Conservation (phyloP, 1,140 invertebrate species). For the Eulimnadia texana region DNA sequence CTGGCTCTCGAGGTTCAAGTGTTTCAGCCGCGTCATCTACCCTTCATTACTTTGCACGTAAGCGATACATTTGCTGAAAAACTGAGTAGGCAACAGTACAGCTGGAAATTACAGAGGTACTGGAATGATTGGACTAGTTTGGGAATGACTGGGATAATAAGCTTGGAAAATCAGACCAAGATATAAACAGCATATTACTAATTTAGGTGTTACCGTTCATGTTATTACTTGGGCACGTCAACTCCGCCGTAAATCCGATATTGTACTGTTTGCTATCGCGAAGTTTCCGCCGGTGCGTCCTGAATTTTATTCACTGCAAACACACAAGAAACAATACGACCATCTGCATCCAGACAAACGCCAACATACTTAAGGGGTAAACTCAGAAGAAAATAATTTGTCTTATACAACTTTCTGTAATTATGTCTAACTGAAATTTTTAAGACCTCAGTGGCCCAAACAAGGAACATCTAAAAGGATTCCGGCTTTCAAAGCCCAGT, state of each 20-base stretch:
- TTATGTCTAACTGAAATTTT: too few relatives aligned
- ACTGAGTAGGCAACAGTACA: background rate
- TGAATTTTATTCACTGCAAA: slow-evolving; percentile 40
- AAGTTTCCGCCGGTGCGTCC: slow-evolving; percentile 58
- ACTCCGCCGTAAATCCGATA: slow-evolving; percentile 74
- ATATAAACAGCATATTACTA: background rate
- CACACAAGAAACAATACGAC: too few relatives aligned
- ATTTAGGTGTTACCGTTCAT: slow-evolving; percentile 32
- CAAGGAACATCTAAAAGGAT: too few relatives aligned
- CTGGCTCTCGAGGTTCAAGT: background rate
- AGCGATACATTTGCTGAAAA: background rate
- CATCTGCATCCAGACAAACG: too few relatives aligned
- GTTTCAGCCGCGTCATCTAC: background rate
- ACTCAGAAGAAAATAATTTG: too few relatives aligned
- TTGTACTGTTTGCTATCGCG: slow-evolving; percentile 77
- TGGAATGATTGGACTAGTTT: background rate
- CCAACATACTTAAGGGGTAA: too few relatives aligned
- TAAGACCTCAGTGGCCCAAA: too few relatives aligned
- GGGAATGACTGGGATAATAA: too few relatives aligned
- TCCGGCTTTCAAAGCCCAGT: too few relatives aligned
- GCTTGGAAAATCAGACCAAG: too few relatives aligned
- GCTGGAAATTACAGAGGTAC: background rate
- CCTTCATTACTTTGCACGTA: background rate
- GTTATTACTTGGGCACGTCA: slow-evolving; percentile 50
- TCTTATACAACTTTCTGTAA: too few relatives aligned